Evolutionary conservation across 2,797 vertebrate genomes (phyloP).

Genomic region (Acanthopagrus latus): DNA sequence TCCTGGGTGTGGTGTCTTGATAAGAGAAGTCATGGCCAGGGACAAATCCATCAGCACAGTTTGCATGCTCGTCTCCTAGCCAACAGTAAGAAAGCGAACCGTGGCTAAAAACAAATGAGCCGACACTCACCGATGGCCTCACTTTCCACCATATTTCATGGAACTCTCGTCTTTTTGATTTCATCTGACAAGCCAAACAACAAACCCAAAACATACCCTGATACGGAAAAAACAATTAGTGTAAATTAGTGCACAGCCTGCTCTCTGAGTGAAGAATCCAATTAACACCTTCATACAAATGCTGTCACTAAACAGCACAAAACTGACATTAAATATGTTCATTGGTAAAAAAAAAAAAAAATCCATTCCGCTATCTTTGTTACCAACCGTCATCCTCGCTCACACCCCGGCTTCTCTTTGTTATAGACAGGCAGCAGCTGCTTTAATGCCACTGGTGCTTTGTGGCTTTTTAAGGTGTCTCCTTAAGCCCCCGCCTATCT

Average conservation of each 20-base stretch:
- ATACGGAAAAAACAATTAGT: background rate
- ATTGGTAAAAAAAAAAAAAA: background rate
- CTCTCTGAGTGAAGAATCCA: slow-evolving; percentile 6
- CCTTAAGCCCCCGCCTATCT: slow-evolving; percentile 59
- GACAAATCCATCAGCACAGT: too few relatives aligned
- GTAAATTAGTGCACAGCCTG: background rate
- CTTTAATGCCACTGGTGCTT: slow-evolving; percentile 40
- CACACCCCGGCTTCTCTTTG: slow-evolving; percentile 31
- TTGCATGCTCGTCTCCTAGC: too few relatives aligned
- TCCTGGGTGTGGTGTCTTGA: too few relatives aligned
- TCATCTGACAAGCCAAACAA: background rate
- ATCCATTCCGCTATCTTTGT: slow-evolving; percentile 17
- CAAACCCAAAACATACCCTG: background rate
- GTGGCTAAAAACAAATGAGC: background rate
- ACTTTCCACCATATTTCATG: background rate
- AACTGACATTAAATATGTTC: background rate
- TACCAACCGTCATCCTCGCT: slow-evolving; percentile 26
- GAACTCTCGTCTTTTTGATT: background rate
- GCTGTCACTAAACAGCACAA: background rate
- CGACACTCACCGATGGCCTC: background rate
- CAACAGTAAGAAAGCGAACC: background rate
- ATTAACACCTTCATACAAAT: slow-evolving; percentile 4
- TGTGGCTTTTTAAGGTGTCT: slow-evolving; percentile 53
- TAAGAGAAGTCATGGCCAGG: too few relatives aligned
- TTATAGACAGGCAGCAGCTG: slow-evolving; percentile 34